Conservation (phyloP, 2,888 invertebrate genomes). For the Agriopis marginaria region DNA sequence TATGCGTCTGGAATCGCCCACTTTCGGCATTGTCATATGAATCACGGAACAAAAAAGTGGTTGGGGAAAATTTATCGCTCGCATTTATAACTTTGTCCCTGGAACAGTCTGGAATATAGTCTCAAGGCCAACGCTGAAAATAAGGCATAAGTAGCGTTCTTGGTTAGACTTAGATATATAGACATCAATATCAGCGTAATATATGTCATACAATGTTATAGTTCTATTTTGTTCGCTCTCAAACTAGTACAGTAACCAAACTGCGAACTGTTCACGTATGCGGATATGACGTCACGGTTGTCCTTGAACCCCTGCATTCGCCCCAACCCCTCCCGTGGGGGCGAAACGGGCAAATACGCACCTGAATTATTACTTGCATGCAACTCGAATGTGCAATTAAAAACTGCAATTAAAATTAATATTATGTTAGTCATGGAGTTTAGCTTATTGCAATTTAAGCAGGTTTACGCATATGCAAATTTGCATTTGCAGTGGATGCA, state of each 20-base stretch:
- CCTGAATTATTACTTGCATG: slow-evolving; percentile 9
- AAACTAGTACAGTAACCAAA: not conserved
- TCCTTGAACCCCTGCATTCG: slow-evolving; percentile 61
- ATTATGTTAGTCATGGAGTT: not conserved
- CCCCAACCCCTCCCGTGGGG: slow-evolving; percentile 46
- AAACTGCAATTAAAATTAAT: slow-evolving; percentile 4
- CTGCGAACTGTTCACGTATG: slow-evolving; percentile 5
- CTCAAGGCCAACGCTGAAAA: slow-evolving; percentile 23
- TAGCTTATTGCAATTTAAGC: not conserved
- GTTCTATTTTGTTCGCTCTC: not conserved
- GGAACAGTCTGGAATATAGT: slow-evolving; percentile 15
- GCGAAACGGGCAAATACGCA: slow-evolving; percentile 22
- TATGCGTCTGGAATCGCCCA: slow-evolving; percentile 27
- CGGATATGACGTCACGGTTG: slow-evolving; percentile 58
- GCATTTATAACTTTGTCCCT: slow-evolving; percentile 19
- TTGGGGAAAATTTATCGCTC: slow-evolving; percentile 14
- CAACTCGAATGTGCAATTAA: slow-evolving; percentile 7
- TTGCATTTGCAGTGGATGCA: no score
- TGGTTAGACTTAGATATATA: not conserved
- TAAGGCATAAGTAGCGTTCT: slow-evolving; percentile 5
- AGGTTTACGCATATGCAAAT: no score
- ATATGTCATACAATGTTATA: not conserved
- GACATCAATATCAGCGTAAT: not conserved
- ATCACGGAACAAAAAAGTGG: slow-evolving; percentile 25
- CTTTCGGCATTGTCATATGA: slow-evolving; percentile 22